Evolutionary conservation across 2,797 vertebrate species (phyloP), one percentile per base, ranked within the genome.

Genomic region (Picus viridis): DNA sequence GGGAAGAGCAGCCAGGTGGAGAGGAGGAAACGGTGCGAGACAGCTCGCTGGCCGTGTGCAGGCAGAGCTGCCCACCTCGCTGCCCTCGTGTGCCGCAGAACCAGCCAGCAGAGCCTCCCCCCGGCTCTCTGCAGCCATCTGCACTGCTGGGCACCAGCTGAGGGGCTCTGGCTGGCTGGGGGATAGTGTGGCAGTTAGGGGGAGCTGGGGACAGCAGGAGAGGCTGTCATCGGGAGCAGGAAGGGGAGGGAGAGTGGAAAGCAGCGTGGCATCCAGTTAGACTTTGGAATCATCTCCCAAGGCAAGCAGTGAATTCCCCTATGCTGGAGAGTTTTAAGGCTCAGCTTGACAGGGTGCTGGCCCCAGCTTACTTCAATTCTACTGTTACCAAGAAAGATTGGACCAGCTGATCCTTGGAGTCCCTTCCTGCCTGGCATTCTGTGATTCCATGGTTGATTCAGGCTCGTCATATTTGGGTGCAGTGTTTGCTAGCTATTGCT

Each of bases 1-100:
- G 1, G 32, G 26, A 67, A 13, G 85, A 61, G 92, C 91, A 87
- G 86, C 75, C 92, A 62, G 91, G 88, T 82, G 88, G 86, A 72
- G 95, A 92, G 93, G 86, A 84, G 77, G 54, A 27, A 84, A 41
- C 43, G 29, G 91, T 76, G 36, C 8, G 53, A 91, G 85, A 53
- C 34, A 4, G 56, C 88, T 79, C 10, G 8, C 68, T 15, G 43
- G 81, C 65, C 8, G 11, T 5, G 30, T 11, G 6, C 29, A 24
- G 82, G 36, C 69, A 79, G 57, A 15, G 39, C 61, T 39, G 80
- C 64, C 15, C 1, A 51, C 41, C 61, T 45, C 22, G n/a, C 81
- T 43, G 61, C 69, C 30, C 30, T 2, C 12, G 9, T 7, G 9
- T 26, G 62, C 54, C 16, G 19, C 29, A 5, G 49, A 41, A 63